A percentile compares a stretch with the other conserved stretches of the same genome.
Conservation (phyloP, 37 sponge, comb jelly and placozoan species). For the Diacarnus erythraeanus region DNA sequence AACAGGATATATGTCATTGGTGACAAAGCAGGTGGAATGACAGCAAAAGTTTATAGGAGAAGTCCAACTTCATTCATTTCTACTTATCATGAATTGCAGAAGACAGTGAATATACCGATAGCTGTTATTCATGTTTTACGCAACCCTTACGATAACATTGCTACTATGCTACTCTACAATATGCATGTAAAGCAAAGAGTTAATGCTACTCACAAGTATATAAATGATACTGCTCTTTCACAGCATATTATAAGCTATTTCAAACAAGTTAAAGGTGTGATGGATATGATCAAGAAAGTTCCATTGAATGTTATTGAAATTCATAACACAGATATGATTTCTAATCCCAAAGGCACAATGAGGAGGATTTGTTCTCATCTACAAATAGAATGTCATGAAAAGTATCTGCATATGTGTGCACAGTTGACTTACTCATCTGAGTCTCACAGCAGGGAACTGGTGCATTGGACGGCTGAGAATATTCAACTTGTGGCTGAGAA, state of each 20-base stretch:
- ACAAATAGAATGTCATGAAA: conserved; percentile 23
- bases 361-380: conserved; percentile 27
- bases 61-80: not conserved
- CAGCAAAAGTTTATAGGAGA: conserved; percentile 29
- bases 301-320: conserved; percentile 37
- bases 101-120: conserved; percentile 28
- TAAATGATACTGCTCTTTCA: not conserved
- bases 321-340: conserved; percentile 33
- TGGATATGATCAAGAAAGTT: conserved; percentile 40
- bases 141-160: conserved; percentile 74
- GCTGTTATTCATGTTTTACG: conserved; percentile 50
- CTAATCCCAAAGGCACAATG: conserved; percentile 33
- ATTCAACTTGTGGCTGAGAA: conserved; percentile 34
- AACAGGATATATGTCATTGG: conserved; percentile 30
- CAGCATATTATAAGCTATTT: conserved; percentile 38
- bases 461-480: conserved; percentile 50
- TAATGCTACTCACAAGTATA: conserved; percentile 10
- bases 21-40: conserved; percentile 49
- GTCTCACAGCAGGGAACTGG: conserved; percentile 32
- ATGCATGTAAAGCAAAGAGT: conserved; percentile 11
- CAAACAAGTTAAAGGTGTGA: conserved; percentile 33
- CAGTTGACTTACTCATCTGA: conserved; percentile 18
- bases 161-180: conserved; percentile 60
- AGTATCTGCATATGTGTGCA: conserved; percentile 39
- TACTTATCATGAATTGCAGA: conserved; percentile 11